These are phyloP conservation scores for Bembecia ichneumoniformis DNA, from an alignment of 2,888 invertebrate species.

Conservation along the genomic window DNA sequence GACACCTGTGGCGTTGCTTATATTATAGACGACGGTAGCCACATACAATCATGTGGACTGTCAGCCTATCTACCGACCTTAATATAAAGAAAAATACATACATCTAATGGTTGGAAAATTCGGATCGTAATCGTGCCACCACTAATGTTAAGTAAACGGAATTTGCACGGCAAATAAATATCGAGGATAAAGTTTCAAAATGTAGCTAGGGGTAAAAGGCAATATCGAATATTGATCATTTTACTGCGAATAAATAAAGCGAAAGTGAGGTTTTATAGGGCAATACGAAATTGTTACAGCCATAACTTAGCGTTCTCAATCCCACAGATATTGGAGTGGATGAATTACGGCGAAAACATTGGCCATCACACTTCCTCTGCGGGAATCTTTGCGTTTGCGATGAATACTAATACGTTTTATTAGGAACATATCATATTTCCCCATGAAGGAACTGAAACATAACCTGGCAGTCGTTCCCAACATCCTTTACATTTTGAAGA, in stretches of 20 bases:
- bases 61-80: too few relatives aligned
- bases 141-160: too few relatives aligned
- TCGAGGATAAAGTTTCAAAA: neutral
- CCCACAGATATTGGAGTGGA: slow-evolving; percentile 61
- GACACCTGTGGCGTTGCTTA: too few relatives aligned
- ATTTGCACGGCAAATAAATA: neutral
- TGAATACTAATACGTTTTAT: slow-evolving; percentile 45
- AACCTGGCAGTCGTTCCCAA: neutral
- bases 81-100: too few relatives aligned
- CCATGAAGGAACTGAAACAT: neutral
- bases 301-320: slow-evolving; percentile 61
- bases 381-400: slow-evolving; percentile 26
- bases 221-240: slow-evolving; percentile 66
- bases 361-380: slow-evolving; percentile 27
- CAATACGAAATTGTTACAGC: slow-evolving; percentile 66
- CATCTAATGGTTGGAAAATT: too few relatives aligned
- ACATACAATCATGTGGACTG: too few relatives aligned
- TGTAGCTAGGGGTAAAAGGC: slow-evolving; percentile 21
- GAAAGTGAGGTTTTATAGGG: slow-evolving; percentile 67
- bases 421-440: slow-evolving; percentile 31
- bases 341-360: slow-evolving; percentile 56
- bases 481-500: neutral
- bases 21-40: too few relatives aligned
- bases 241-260: slow-evolving; percentile 66
- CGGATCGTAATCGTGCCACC: too few relatives aligned